Evolutionary conservation across 2,888 invertebrate genomes (phyloP).

Genomic region (Eupithecia tripunctaria): DNA sequence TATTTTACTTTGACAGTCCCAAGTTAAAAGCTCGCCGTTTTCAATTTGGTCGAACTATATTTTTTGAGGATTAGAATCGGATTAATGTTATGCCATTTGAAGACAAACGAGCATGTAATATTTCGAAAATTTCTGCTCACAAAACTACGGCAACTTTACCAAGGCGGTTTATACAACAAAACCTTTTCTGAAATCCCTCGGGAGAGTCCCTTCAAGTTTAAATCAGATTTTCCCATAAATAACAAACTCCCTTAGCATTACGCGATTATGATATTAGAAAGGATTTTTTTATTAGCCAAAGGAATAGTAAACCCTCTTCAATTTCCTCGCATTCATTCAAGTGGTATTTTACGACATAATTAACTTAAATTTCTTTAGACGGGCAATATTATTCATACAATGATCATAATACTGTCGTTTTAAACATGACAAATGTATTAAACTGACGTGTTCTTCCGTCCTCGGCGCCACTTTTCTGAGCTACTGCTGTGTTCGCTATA

Average conservation of each 20-base stretch:
- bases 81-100: background rate
- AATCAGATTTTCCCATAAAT: background rate
- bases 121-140: background rate
- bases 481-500: slow-evolving; percentile 19
- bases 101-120: background rate
- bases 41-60: no score
- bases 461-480: slow-evolving; percentile 34
- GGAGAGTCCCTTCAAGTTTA: background rate
- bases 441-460: slow-evolving; percentile 36
- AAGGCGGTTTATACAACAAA: background rate
- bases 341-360: slow-evolving; percentile 9
- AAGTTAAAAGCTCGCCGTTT: no score
- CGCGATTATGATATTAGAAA: background rate
- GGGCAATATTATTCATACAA: slow-evolving; percentile 33
- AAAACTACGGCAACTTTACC: background rate
- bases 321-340: background rate
- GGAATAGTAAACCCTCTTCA: background rate
- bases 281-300: background rate
- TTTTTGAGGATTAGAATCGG: no score
- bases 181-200: background rate
- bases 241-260: background rate
- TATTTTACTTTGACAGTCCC: no score
- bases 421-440: slow-evolving; percentile 37
- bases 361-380: slow-evolving; percentile 21
- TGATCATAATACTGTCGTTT: slow-evolving; percentile 37